Percentiles rank a stretch among this genome's conserved stretches.
phyloP scores from a whole-genome alignment of 2,888 invertebrate genomes.

The Conistra vaccinii region DNA sequence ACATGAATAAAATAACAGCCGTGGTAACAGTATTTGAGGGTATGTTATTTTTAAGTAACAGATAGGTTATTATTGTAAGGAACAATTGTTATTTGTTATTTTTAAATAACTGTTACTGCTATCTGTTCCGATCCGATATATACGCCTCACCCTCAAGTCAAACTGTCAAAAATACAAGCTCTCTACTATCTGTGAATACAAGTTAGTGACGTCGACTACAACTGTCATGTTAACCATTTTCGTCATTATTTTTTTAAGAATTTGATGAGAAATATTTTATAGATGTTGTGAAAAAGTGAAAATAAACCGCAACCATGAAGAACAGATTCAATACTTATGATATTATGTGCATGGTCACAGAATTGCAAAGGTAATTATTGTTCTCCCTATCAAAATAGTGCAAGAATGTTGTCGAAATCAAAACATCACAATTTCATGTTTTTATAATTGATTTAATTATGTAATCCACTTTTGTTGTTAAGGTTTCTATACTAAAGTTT shows the following conservation, averaged over 20 bases:
- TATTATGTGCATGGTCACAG: slow-evolving; percentile 96
- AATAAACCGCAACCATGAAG: slow-evolving; percentile 93
- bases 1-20: too few species aligned
- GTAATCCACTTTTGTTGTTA: not conserved
- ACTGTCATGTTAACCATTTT: not conserved
- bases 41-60: too few species aligned
- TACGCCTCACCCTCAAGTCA: too few species aligned
- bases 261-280: slow-evolving; percentile 15
- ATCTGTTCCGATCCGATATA: too few species aligned
- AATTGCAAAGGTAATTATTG: slow-evolving; percentile 93
- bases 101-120: too few species aligned
- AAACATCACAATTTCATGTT: slow-evolving; percentile 7
- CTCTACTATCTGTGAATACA: too few species aligned
- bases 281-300: slow-evolving; percentile 46
- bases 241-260: slow-evolving; percentile 11
- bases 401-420: slow-evolving; percentile 11
- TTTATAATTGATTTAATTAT: slow-evolving; percentile 43
- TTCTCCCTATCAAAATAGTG: not conserved
- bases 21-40: too few species aligned
- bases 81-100: too few species aligned
- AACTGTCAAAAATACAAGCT: too few species aligned
- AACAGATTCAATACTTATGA: slow-evolving; percentile 98
- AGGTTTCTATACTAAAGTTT: not conserved
- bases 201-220: slow-evolving; percentile 14
- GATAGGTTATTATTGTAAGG: too few species aligned